Base-by-base conservation (phyloP, 2,113 vertebrate genomes). In the Gavia stellata region DNA sequence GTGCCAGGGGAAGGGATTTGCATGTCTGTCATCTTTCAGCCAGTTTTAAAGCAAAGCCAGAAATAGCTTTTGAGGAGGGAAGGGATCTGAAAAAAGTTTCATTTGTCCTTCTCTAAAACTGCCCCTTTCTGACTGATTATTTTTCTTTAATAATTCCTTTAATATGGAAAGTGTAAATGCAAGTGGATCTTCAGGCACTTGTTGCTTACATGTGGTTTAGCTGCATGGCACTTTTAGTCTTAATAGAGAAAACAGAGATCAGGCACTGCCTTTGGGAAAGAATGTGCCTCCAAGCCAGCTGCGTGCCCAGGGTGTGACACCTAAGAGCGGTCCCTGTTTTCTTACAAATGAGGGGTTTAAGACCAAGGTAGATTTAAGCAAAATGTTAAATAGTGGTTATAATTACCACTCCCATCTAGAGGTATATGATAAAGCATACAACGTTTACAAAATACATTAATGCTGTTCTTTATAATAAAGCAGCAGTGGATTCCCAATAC, bases 11-110 rank as follows among this genome's bases (percentile, higher is more conserved):
- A 81, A 53, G 67, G 53, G 71, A 73, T 93, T 93, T 95, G 79
- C 74, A 65, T 59, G 79, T 72, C 94, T 88, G 92, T 70, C 82
- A 92, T 90, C 79, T 95, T 90, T 90, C 74, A 92, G 71, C 4
- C 36, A 73, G 58, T 91, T 86, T 73, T 59, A 68, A 94, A 86
- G 38, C 26, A 40, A 81, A 91, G 42, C 12, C 40, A 50, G 80
- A 68, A 84, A 49, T 12, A 62, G 29, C 21, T 86, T 28, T 29
- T 8, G 5, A 38, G 33, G 9, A 14, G 15, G 53, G 16, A 88
- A 58, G 29, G 20, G 34, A 82, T 16, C 36, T 50, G 72, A 18
- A 38, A 40, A 58, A 75, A 17, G 5, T 56, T 78, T 49, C 0
- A 47, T 86, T 67, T 79, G 21, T 16, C 12, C 24, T 50, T 56